Percentiles rank a stretch among this genome's conserved stretches.
Conservation (phyloP, 2,797 vertebrate species). For the Lepus oiostolus region DNA sequence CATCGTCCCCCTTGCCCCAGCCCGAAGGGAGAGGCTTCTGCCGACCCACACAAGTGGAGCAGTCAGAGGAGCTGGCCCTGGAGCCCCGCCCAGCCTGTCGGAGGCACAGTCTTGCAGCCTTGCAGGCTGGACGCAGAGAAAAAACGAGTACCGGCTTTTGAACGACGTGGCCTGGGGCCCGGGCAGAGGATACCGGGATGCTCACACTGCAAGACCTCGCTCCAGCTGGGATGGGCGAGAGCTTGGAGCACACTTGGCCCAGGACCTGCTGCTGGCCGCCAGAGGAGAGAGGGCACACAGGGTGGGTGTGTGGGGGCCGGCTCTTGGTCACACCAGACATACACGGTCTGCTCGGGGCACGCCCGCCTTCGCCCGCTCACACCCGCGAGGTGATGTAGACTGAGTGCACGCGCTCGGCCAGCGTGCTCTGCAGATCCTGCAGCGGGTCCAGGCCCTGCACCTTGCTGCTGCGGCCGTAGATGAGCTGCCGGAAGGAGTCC, state of each 20-base stretch:
- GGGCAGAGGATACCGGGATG: neutral
- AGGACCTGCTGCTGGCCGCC: neutral
- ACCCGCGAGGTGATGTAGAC: slow-evolving; percentile 95
- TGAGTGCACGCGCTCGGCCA: slow-evolving; percentile 93
- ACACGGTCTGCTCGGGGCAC: neutral
- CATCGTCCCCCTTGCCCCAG: neutral
- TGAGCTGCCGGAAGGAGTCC: slow-evolving; percentile 93
- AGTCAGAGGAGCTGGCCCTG: neutral
- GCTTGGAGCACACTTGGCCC: neutral
- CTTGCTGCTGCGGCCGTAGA: slow-evolving; percentile 93
- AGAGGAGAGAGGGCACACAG: neutral
- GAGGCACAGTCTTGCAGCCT: slow-evolving; percentile 29
- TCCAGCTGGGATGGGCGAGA: neutral
- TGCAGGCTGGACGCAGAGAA: neutral
- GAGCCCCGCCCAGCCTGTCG: neutral
- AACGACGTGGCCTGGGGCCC: neutral
- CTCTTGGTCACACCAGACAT: neutral
- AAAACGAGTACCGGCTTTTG: neutral
- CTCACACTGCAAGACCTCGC: neutral
- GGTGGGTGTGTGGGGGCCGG: neutral
- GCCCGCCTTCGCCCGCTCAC: slow-evolving; percentile 86
- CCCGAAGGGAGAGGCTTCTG: neutral
- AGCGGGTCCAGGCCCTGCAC: slow-evolving; percentile 93
- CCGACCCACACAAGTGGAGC: neutral
- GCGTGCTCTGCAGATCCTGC: slow-evolving; percentile 93